phyloP scores from a whole-genome alignment of 2,888 invertebrate species.

The Tetrapedia diversipes region DNA sequence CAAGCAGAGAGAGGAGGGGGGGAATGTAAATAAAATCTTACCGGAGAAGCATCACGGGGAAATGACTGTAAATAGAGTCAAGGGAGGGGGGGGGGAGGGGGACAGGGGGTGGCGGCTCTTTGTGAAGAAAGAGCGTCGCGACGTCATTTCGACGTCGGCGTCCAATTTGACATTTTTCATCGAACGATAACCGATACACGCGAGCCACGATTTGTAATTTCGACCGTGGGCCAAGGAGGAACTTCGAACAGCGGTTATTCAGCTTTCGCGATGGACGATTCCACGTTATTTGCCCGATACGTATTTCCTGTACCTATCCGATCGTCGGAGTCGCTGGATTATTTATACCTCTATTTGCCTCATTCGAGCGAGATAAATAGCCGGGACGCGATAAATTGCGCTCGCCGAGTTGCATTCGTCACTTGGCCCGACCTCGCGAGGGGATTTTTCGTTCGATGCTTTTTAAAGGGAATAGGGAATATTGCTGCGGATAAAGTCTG shows the following conservation, averaged over 20 bases:
- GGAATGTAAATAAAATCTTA: constrained; percentile 65
- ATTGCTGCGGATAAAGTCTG: background rate
- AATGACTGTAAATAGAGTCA: too few species aligned
- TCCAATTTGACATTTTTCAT: constrained; percentile 60
- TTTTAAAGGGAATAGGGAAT: background rate
- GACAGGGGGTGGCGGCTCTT: background rate
- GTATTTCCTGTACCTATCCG: background rate
- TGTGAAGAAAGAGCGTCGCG: constrained; percentile 14
- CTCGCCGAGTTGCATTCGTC: constrained; percentile 3
- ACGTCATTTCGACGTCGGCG: constrained; percentile 13
- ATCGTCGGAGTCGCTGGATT: constrained; percentile 23
- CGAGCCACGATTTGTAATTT: constrained; percentile 44
- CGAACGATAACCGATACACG: constrained; percentile 38
- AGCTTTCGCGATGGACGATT: constrained; percentile 14
- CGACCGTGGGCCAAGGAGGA: constrained; percentile 5
- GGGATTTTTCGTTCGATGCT: too few species aligned
- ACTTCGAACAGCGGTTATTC: background rate
- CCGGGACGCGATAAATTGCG: constrained; percentile 14
- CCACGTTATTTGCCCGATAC: constrained; percentile 35
- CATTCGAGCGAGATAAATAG: constrained; percentile 30
- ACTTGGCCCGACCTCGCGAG: constrained; percentile 1
- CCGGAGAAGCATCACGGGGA: too few species aligned
- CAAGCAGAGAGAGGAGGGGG: constrained; percentile 18
- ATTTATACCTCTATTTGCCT: constrained; percentile 49
- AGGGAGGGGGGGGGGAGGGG: background rate